Evolutionary conservation across 1,140 invertebrate genomes (phyloP).

Genomic region (Cyclargus thomasi): DNA sequence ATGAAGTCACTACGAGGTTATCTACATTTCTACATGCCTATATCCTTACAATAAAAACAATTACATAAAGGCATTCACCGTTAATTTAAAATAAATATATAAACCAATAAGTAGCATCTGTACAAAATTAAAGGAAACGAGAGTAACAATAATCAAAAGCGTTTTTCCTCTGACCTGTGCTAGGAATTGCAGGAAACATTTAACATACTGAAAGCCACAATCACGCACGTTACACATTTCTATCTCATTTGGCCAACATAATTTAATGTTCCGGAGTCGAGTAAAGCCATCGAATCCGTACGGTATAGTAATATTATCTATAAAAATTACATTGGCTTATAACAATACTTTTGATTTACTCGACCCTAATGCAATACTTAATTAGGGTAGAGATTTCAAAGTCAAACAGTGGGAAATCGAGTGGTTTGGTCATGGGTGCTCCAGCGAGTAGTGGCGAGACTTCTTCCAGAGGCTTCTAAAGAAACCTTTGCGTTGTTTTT

Average conservation of each 20-base stretch:
- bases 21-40: conserved; percentile 71
- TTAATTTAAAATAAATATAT: conserved; percentile 48
- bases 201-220: conserved; percentile 36
- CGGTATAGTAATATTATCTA: conserved; percentile 9
- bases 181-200: conserved; percentile 21
- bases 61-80: conserved; percentile 31
- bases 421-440: conserved; percentile 76
- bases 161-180: conserved; percentile 9
- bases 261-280: background rate
- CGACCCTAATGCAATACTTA: conserved; percentile 9
- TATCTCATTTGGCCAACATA: conserved; percentile 22
- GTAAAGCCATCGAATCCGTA: conserved; percentile 15
- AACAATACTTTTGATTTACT: conserved; percentile 14
- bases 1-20: conserved; percentile 57
- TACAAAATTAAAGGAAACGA: conserved; percentile 18
- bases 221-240: conserved; percentile 33
- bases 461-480: conserved; percentile 90
- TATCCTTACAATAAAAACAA: conserved; percentile 45
- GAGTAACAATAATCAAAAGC: conserved; percentile 15
- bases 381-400: conserved; percentile 40
- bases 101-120: conserved; percentile 23
- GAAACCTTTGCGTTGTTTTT: conserved; percentile 87
- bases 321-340: conserved; percentile 15
- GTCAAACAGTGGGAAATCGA: conserved; percentile 28
- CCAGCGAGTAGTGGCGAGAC: conserved; percentile 87